phyloP scores from a whole-genome alignment of 1,140 invertebrate species.

The Apis laboriosa region DNA sequence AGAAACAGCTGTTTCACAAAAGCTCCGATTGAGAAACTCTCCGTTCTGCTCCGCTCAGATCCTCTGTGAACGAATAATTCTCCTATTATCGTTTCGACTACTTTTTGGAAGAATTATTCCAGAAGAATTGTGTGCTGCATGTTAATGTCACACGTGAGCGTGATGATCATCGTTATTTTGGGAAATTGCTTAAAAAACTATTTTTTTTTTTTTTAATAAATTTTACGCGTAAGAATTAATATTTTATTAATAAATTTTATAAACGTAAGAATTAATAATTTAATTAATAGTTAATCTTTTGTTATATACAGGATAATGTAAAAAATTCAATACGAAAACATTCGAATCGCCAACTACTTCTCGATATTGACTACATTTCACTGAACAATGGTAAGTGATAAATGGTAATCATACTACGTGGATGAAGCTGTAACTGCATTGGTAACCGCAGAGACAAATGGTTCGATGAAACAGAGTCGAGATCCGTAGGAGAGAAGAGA shows the following conservation, averaged over 20 bases:
- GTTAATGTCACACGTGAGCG: background rate
- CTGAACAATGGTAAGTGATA: conserved; percentile 19
- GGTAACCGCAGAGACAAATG: conserved; percentile 75
- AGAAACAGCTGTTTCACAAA: conserved; percentile 63
- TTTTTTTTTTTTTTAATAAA: background rate
- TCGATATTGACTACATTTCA: background rate
- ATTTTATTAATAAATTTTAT: too few relatives aligned
- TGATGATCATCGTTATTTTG: background rate
- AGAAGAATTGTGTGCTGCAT: background rate
- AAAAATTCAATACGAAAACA: too few relatives aligned
- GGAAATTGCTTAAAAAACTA: background rate
- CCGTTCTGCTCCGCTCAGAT: too few relatives aligned
- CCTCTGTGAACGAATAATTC: background rate
- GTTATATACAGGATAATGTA: too few relatives aligned
- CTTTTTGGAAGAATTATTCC: background rate
- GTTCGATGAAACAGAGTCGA: conserved; percentile 48
- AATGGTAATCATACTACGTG: background rate
- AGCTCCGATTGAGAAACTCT: conserved; percentile 37
- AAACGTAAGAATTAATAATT: too few relatives aligned
- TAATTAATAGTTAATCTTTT: too few relatives aligned
- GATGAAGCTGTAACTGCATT: conserved; percentile 45
- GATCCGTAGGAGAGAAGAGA: background rate
- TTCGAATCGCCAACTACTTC: too few relatives aligned
- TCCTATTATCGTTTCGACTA: background rate
- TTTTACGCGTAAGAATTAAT: background rate